Percentiles rank a stretch among this genome's conserved stretches.
Evolutionary conservation across 2,797 vertebrate genomes (phyloP).

Genomic region (Pseudomugil tenellus): DNA sequence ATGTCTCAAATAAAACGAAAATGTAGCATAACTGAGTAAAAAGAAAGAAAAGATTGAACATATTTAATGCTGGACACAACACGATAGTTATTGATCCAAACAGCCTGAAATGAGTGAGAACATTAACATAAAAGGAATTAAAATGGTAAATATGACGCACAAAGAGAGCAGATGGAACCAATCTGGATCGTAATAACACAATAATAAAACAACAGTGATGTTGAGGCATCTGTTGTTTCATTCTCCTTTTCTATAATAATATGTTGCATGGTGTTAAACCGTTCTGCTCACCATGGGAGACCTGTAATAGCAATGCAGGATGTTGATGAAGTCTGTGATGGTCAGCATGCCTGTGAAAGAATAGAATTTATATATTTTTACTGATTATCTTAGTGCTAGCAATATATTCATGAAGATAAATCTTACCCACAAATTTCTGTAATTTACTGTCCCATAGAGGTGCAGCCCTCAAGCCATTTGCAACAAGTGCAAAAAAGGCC

Average conservation of each 20-base stretch:
- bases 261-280: not conserved
- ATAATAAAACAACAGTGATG: too few relatives aligned
- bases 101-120: not conserved
- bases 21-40: not conserved
- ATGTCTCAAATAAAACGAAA: not conserved
- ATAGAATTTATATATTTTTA: not conserved
- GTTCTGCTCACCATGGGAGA: constrained; percentile 88
- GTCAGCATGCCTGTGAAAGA: constrained; percentile 93
- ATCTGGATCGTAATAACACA: not conserved
- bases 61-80: not conserved
- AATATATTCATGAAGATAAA: not conserved
- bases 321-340: constrained; percentile 99
- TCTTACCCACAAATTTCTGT: constrained; percentile 97
- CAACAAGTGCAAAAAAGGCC: constrained; percentile 95
- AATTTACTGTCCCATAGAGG: constrained; percentile 95
- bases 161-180: not conserved
- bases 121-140: not conserved
- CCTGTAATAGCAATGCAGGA: constrained; percentile 94
- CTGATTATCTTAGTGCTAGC: not conserved
- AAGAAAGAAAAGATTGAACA: not conserved
- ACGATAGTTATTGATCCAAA: not conserved
- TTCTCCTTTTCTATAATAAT: not conserved
- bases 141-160: not conserved
- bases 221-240: not conserved
- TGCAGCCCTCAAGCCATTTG: constrained; percentile 93